Base-by-base conservation (phyloP, 2,888 invertebrate genomes). In the Acanthacorydalis orientalis region DNA sequence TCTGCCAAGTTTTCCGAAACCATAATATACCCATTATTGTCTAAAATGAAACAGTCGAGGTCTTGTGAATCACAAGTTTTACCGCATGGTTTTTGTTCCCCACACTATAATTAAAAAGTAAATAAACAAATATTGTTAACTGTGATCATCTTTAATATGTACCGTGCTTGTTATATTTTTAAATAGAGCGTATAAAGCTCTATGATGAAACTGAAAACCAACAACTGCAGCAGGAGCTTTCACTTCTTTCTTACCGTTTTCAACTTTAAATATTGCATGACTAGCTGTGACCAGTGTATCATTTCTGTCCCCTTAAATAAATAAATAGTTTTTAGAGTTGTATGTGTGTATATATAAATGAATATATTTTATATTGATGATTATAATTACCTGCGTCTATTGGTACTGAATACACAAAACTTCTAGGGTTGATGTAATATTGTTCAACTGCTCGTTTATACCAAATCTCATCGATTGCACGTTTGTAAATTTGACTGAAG, bases 381-480 rank as follows among this genome's bases (percentile, higher is more conserved):
- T 23, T 23, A 6, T 23, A 4, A 23, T 23, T 60, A 60, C 71
- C 70, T 32, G 72, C 68, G 61, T 81, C 77, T 58, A 80, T 78
- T 16, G 83, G 82, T 41, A 84, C 78, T 2, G 83, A 80, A 64
- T 85, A 90, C 1, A 91, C 85, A 61, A 86, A 90, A 57, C 85
- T 85, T 32, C 80, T 75, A 0, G 81, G 77, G 53, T 87, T 75
- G 11, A 82, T 69, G 59, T 81, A 81, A 64, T 89, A 80, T 57
- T 88, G 87, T 55, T 90, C 88, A 0, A 91, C 88, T 0, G 91
- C 89, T 11, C 89, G 74, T 51, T 80, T 80, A 62, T 91, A 91
- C 88, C 89, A 91, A 14, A 84, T 74, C 63, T 91, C 90, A 60
- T 91, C 89, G 43, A 86, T 88, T 1, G 90, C 81, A 43, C 77